Base-by-base conservation (phyloP, 2,113 vertebrate species). In the Cichladusa arquata region DNA sequence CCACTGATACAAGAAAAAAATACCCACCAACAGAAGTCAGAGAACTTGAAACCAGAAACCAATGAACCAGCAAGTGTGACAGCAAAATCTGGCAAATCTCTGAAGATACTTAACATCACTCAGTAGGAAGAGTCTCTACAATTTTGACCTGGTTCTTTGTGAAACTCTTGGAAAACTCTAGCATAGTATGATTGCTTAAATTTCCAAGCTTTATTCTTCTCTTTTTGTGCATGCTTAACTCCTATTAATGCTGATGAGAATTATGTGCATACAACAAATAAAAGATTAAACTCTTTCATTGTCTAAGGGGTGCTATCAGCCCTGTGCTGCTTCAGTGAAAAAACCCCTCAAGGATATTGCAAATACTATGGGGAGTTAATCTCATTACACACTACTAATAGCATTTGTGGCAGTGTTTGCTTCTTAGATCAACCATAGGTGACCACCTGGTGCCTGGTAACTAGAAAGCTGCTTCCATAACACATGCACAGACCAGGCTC, bases 321-420 rank as follows among this genome's bases (percentile, higher is more conserved):
- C 23, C 58, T 88, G 47, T 47, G 58, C 54, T 72, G 60, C 89
- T 86, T 90, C 31, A 66, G 40, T 36, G 60, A 74, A 82, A 90
- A 84, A 53, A 34, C 5, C 29, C 19, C 44, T 82, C 78, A 76
- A 88, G 62, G 84, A 96, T 92, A 89, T 53, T 88, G 51, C 57
- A 89, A 94, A 71, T 85, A 64, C 91, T 85, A 13, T 36, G 36
- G 60, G 69, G 89, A 95, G n/a, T 78, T 96, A 95, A 97, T 95
- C 96, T 95, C 83, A 95, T 96, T 94, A 95, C 74, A 90, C 42
- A 81, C 54, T 82, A 36, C 70, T 89, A 92, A 96, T 29, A 92
- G 86, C 81, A 91, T 96, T 95, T 93, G 71, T 65, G 89, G 86
- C 61, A 90, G 78, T 72, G 91, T 90, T 88, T 93, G 86, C 62